Conservation (phyloP, 2,797 vertebrate species). For the Cyclura pinguis region DNA sequence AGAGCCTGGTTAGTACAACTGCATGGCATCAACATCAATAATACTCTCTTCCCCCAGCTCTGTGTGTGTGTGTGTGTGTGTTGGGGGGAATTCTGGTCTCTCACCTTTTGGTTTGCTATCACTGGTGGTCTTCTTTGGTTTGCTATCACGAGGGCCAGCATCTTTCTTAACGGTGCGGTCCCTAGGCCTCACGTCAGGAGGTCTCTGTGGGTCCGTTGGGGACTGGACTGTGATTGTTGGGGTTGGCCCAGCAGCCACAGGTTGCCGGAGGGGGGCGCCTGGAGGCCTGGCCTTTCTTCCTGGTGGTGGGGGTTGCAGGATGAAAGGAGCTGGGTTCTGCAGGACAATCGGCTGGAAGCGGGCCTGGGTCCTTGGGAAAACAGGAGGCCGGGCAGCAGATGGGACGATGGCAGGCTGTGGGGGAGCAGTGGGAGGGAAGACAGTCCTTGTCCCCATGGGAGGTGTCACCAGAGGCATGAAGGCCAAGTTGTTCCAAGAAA, state of each 20-base stretch:
- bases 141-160: neutral
- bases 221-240: neutral
- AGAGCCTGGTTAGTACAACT: neutral
- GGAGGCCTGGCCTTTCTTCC: neutral
- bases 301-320: neutral
- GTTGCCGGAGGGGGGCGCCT: neutral
- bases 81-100: neutral
- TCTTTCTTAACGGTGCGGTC: neutral
- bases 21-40: neutral
- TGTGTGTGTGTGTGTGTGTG: neutral
- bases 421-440: neutral
- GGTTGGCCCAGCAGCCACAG: rapidly evolving
- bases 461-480: neutral
- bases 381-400: rapidly evolving
- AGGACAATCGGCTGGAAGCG: neutral
- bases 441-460: neutral
- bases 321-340: neutral
- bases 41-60: neutral
- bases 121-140: neutral
- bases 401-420: neutral
- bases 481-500: neutral
- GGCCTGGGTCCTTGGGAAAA: neutral
- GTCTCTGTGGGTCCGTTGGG: neutral
- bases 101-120: conserved; percentile 5
- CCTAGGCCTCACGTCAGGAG: neutral